Conservation (phyloP, 2,797 vertebrate species). For the Mormyrops boulengeri region DNA sequence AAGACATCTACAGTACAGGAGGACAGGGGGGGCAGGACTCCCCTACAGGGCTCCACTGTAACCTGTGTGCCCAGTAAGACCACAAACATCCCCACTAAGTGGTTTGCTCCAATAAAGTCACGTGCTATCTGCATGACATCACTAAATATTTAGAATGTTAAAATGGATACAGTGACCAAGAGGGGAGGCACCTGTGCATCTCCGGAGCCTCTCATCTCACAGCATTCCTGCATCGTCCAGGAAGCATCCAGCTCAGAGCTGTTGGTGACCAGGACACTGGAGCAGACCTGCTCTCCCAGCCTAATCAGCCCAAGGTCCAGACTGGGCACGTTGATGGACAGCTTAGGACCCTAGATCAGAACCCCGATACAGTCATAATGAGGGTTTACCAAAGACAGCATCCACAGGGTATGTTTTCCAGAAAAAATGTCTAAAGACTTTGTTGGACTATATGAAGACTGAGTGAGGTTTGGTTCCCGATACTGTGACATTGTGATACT, state of each 20-base stretch:
- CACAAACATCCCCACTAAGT: neutral
- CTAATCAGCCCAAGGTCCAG: conserved; percentile 74
- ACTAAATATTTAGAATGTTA: neutral
- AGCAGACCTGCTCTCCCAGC: conserved; percentile 53
- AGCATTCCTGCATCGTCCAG: conserved; percentile 69
- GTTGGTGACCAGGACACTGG: conserved; percentile 67
- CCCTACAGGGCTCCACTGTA: conserved; percentile 60
- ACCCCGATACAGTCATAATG: neutral
- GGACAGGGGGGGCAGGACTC: conserved; percentile 64
- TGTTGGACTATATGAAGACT: neutral
- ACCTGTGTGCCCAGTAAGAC: conserved; percentile 51
- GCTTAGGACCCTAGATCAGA: conserved; percentile 69
- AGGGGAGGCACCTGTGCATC: conserved; percentile 42
- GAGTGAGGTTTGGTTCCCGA: neutral
- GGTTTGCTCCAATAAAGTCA: neutral
- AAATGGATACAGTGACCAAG: neutral
- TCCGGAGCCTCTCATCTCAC: neutral
- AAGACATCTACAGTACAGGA: conserved; percentile 60
- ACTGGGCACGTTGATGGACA: conserved; percentile 61
- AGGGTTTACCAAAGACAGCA: neutral
- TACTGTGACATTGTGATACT: neutral
- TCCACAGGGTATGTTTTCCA: neutral
- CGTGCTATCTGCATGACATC: neutral
- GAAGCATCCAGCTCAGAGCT: conserved; percentile 64
- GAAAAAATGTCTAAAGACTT: neutral